Percentiles rank a stretch among this genome's conserved stretches.
These are phyloP conservation scores for Vireo altiloquus DNA, from an alignment of 2,113 vertebrate species.

Conservation along the genomic window DNA sequence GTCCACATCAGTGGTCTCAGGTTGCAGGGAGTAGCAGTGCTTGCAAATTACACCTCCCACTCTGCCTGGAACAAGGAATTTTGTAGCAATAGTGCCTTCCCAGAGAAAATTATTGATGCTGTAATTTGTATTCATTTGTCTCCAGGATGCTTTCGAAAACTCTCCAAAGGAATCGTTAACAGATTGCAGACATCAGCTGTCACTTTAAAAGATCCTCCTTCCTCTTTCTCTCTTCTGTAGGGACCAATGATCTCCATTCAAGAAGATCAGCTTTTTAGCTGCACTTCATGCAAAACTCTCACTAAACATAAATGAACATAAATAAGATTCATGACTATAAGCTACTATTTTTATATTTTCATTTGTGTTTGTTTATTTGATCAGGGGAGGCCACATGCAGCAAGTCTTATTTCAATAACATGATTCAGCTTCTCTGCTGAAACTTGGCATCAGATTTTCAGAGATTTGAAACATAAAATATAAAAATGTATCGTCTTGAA, in stretches of 20 bases:
- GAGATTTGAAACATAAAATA: background rate
- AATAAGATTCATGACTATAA: background rate
- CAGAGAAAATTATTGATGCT: background rate
- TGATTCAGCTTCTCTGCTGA: background rate
- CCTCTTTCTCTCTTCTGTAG: background rate
- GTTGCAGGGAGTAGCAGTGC: background rate
- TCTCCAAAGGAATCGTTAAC: slow-evolving; percentile 17
- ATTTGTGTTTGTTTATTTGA: background rate
- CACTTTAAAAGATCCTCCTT: background rate
- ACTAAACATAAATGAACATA: background rate
- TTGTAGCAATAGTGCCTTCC: background rate
- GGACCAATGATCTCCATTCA: background rate
- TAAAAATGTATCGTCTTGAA: background rate
- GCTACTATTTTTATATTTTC: background rate
- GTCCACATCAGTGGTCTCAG: background rate
- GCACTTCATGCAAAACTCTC: background rate
- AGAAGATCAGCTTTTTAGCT: background rate
- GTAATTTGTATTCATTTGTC: background rate
- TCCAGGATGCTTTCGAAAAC: slow-evolving; percentile 1
- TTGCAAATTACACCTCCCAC: background rate
- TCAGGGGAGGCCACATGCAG: background rate
- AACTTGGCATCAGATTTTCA: background rate
- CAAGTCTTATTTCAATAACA: background rate
- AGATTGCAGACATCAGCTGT: slow-evolving; percentile 6
- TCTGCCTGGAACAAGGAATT: background rate